Base-by-base conservation (phyloP, 2,888 invertebrate genomes). In the Papilio gigon region DNA sequence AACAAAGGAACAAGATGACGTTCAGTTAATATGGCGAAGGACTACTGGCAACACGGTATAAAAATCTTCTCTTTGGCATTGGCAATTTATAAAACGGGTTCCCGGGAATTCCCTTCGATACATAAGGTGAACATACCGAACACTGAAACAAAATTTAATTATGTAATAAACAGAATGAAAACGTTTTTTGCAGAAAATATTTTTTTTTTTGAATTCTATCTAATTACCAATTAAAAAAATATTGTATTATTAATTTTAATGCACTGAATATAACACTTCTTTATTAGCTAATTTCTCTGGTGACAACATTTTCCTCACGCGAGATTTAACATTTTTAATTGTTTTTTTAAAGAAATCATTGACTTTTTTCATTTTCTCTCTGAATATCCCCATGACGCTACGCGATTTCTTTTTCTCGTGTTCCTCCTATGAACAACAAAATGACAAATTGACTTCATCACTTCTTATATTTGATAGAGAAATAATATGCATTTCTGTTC, bases 1-100 rank as follows among this genome's bases (percentile, higher is more conserved):
- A 25, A 53, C 20, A 12, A 14, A 22, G 14, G 14, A 8, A 35
- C 20, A 9, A 37, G 5, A 14, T 37, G n/a, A 6, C 17, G 8
- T 27, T 25, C 17, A 30, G 27, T 20, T 82, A 88, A 70, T 89
- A 90, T 2, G 84, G 85, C 11, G 88, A 88, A 14, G 82, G 82
- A 30, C 73, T 77, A 60, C 83, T 85, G 71, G 76, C 75, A 68
- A 89, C 27, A 37, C 88, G 86, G 66, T 80, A 81, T 17, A 87
- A 72, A 72, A 75, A 83, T 80, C 80, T 88, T 70, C 85, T 83
- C 68, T 80, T 83, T 25, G 90, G 88, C 44, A 84, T 71, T 42
- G 76, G 65, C n/a, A 86, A 59, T 85, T 86, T 89, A 40, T 86
- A 17, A 33, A 84, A 74, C 72, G 77, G 79, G 11, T 68, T 70